Percentiles rank a stretch among this genome's conserved stretches.
Evolutionary conservation across 2,113 vertebrate species (phyloP).

Genomic region (Monarcha castaneiventris): DNA sequence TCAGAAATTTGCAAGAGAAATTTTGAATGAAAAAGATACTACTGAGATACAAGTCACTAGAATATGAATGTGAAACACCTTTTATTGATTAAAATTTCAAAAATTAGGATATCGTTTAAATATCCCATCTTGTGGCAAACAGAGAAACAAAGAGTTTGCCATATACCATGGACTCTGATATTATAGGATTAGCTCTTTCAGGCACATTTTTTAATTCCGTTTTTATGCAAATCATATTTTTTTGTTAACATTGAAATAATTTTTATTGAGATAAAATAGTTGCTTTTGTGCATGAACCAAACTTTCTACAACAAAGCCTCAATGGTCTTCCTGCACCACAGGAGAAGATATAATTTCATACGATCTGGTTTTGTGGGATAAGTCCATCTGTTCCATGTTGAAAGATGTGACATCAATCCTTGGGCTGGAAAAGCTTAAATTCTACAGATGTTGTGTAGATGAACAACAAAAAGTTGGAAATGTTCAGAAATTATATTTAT

Average conservation of each 20-base stretch:
- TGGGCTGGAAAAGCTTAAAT: neutral
- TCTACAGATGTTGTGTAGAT: neutral
- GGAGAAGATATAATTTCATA: neutral
- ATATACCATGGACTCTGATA: neutral
- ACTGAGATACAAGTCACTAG: neutral
- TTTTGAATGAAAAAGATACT: neutral
- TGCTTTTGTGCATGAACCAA: neutral
- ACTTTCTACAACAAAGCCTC: neutral
- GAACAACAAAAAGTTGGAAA: neutral
- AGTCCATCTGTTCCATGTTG: neutral
- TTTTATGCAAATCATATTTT: neutral
- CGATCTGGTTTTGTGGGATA: neutral
- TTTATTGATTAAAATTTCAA: neutral
- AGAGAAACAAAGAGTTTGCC: neutral
- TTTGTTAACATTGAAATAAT: neutral
- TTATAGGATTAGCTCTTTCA: neutral
- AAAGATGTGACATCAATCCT: neutral
- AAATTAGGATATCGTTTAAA: neutral
- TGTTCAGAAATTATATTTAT: neutral
- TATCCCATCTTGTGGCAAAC: neutral
- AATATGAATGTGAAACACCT: neutral
- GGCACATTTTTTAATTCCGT: neutral
- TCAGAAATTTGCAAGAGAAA: neutral
- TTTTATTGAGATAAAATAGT: neutral
- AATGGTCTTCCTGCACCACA: neutral